Percentiles rank a stretch among this genome's conserved stretches.
Evolutionary conservation across 2,888 invertebrate species (phyloP).

Genomic region (Muscina levida): DNA sequence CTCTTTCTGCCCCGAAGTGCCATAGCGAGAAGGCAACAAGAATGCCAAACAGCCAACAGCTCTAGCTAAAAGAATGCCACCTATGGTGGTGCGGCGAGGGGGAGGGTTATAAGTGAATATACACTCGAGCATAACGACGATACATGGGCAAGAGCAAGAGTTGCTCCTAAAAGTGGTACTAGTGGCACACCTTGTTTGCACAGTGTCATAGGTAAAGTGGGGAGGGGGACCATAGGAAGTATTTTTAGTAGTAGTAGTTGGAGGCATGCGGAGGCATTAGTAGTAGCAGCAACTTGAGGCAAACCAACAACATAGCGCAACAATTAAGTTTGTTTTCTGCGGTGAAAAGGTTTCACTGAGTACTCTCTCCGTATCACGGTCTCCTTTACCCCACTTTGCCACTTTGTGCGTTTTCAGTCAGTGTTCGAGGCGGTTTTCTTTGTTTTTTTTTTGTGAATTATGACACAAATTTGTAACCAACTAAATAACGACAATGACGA

Average conservation of each 20-base stretch:
- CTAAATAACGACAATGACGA: constrained; percentile 18
- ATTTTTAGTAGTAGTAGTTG: constrained; percentile 8
- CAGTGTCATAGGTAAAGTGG: not conserved
- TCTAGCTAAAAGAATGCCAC: not conserved
- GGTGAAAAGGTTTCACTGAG: constrained; percentile 40
- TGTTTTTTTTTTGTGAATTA: constrained; percentile 46
- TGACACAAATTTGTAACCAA: constrained; percentile 61
- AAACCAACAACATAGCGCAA: constrained; percentile 53
- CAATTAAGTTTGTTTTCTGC: constrained; percentile 59
- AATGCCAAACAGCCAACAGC: constrained; percentile 36
- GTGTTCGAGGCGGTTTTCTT: not conserved
- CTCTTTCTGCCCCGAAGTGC: not conserved
- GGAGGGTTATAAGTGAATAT: too few relatives aligned
- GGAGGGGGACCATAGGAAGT: constrained; percentile 2
- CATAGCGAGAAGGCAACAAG: not conserved
- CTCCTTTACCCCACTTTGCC: not conserved
- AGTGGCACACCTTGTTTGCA: constrained; percentile 1
- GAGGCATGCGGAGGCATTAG: constrained; percentile 6
- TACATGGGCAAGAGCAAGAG: not conserved
- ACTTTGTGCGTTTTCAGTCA: not conserved
- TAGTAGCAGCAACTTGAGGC: constrained; percentile 39
- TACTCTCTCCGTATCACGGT: not conserved
- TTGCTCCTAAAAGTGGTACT: not conserved
- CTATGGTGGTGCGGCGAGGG: not conserved
- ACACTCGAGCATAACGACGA: constrained; percentile 11